Base-by-base conservation (phyloP, 2,888 invertebrate species). In the Eilema depressum region DNA sequence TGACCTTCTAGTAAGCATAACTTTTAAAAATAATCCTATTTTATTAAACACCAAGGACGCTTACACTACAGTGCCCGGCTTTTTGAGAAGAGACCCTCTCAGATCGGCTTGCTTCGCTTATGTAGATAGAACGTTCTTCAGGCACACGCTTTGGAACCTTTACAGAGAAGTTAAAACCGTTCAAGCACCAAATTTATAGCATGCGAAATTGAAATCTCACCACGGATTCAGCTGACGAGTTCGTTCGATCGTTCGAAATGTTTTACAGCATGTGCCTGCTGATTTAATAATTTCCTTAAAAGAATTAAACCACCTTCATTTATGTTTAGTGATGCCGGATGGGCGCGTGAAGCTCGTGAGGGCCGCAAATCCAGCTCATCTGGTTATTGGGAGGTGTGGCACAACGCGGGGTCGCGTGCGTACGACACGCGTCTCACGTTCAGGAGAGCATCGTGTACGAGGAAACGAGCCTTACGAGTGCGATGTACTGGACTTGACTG, bases 401-500 rank as follows among this genome's bases (percentile, higher is more conserved):
- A 96, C 84, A 93, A 96, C 62, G 89, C 93, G 23, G 96, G 94
- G 59, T 92, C 93, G 23, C 95, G 95, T 47, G 93, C 93, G 12
- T 93, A 93, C 3, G 96, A 96, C 86, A 96, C 96, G 1, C 96
- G 96, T n/a, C 93, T 97, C 26, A 96, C 96, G 3, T 97, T 97
- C 89, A 95, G 96, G 66, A 95, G 96, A 41, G 96, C 97, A 0
- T 84, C 93, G 3, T 98, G 98, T 88, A 87, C 95, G 14, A 95
- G 95, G 30, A 96, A 96, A 66, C 96, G 97, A 74, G 96, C 97
- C 2, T 95, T 97, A 37, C 95, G 96, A 76, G 96, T 98, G 28
- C 96, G 96, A 70, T 98, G 98, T 87, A 95, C 96, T 69, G 96
- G 96, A 71, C 93, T 97, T 63, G 96, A 97, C 88, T 97, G 98